Evolutionary conservation across 2,888 invertebrate species (phyloP).

Genomic region (Harpagoxenus sublaevis): DNA sequence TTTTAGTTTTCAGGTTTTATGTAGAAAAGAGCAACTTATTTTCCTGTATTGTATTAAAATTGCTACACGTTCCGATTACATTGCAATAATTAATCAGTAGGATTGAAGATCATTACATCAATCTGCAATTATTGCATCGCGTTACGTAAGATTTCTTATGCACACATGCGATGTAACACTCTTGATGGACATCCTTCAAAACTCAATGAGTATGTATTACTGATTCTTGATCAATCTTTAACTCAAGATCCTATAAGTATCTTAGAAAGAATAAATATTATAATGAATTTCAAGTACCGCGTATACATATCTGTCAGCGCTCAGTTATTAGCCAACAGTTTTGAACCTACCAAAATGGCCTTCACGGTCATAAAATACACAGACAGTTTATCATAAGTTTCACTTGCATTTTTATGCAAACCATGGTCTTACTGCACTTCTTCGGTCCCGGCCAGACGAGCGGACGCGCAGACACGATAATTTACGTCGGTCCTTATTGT

Average conservation of each 20-base stretch:
- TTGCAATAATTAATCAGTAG: slow-evolving; percentile 40
- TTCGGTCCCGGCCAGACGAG: not conserved
- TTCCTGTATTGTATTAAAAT: not conserved
- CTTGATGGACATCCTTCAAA: slow-evolving; percentile 38
- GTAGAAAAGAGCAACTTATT: not conserved
- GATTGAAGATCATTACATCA: slow-evolving; percentile 32
- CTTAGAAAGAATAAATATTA: not conserved
- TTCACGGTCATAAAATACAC: not conserved
- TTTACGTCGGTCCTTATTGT: not conserved
- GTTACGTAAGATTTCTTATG: slow-evolving; percentile 57
- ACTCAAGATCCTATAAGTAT: not conserved
- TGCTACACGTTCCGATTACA: not conserved
- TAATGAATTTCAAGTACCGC: not conserved
- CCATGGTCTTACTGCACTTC: not conserved
- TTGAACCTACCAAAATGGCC: not conserved
- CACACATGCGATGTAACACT: slow-evolving; percentile 7
- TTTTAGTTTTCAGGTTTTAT: not conserved
- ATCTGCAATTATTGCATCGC: slow-evolving; percentile 24
- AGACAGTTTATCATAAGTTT: slow-evolving; percentile 6
- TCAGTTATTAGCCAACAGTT: not conserved
- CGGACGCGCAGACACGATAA: not conserved
- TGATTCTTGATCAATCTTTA: slow-evolving; percentile 35
- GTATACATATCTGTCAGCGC: not conserved
- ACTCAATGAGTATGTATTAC: slow-evolving; percentile 29
- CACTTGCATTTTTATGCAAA: slow-evolving; percentile 20